phyloP scores from a whole-genome alignment of 2,797 vertebrate genomes.

The Botia almorhae region DNA sequence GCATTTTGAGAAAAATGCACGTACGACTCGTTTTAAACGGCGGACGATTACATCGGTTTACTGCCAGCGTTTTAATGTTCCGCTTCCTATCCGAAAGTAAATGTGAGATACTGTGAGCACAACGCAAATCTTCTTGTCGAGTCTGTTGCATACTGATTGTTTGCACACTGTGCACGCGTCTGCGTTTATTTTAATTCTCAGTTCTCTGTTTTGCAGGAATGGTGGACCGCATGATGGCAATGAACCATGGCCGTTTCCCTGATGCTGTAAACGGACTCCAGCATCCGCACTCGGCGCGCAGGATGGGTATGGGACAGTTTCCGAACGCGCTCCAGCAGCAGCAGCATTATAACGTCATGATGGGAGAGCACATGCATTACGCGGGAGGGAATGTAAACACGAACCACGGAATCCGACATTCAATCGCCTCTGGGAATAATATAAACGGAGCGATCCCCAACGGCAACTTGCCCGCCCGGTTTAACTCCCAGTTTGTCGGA shows the following conservation, averaged over 20 bases:
- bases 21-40: neutral
- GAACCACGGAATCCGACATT: conserved; percentile 79
- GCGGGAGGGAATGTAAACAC: conserved; percentile 81
- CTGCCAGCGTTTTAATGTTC: neutral
- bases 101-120: neutral
- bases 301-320: conserved; percentile 86
- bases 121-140: neutral
- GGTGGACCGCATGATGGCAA: conserved; percentile 89
- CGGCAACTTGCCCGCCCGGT: conserved; percentile 77
- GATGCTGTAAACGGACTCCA: conserved; percentile 84
- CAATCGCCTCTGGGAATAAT: conserved; percentile 78
- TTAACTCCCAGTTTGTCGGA: conserved; percentile 83
- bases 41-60: neutral
- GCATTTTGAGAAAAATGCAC: neutral
- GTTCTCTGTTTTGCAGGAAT: conserved; percentile 64
- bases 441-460: conserved; percentile 80
- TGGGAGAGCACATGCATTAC: conserved; percentile 86
- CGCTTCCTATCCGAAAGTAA: neutral
- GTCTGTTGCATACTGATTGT: neutral
- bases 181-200: neutral
- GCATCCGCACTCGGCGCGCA: conserved; percentile 84
- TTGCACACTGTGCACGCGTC: neutral
- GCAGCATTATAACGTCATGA: conserved; percentile 83
- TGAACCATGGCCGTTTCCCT: conserved; percentile 88
- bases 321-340: conserved; percentile 82